phyloP scores from a whole-genome alignment of 2,888 invertebrate genomes.

The Cremastinae sp. region DNA sequence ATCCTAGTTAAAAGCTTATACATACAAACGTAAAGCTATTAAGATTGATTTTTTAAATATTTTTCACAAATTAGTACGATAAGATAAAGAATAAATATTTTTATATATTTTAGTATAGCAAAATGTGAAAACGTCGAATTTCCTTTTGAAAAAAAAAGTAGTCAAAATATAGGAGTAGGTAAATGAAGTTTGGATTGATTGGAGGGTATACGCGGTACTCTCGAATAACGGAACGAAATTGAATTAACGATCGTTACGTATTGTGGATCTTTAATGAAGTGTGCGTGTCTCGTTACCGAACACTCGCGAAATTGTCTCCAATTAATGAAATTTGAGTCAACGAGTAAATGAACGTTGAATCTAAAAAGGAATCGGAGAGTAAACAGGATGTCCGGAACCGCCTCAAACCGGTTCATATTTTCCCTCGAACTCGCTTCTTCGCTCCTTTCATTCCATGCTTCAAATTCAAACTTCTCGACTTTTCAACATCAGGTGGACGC shows the following conservation, averaged over 20 bases:
- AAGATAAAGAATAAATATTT: too few relatives aligned
- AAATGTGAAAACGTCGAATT: too few relatives aligned
- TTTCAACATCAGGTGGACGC: neutral
- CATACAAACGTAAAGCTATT: too few relatives aligned
- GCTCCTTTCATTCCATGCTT: neutral
- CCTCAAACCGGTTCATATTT: slow-evolving; percentile 53
- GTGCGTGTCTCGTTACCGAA: slow-evolving; percentile 36
- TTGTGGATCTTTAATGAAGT: slow-evolving; percentile 14
- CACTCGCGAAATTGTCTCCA: slow-evolving; percentile 36
- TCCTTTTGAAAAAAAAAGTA: too few relatives aligned
- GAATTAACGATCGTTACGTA: slow-evolving; percentile 11
- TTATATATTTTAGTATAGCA: too few relatives aligned
- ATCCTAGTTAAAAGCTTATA: too few relatives aligned
- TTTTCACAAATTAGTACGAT: too few relatives aligned
- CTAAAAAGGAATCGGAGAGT: slow-evolving; percentile 54
- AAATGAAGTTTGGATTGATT: too few relatives aligned
- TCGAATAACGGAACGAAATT: slow-evolving; percentile 7
- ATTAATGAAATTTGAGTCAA: slow-evolving; percentile 54
- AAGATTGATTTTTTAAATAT: too few relatives aligned
- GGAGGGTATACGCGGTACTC: too few relatives aligned
- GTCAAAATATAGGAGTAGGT: too few relatives aligned
- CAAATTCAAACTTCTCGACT: too few relatives aligned
- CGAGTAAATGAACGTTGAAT: slow-evolving; percentile 58
- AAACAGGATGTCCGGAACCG: slow-evolving; percentile 68
- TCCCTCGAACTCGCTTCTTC: slow-evolving; percentile 21